Evolutionary conservation across 2,797 vertebrate species (phyloP), one percentile per base, ranked within the genome.

Genomic region (Halcyon leucocephala): DNA sequence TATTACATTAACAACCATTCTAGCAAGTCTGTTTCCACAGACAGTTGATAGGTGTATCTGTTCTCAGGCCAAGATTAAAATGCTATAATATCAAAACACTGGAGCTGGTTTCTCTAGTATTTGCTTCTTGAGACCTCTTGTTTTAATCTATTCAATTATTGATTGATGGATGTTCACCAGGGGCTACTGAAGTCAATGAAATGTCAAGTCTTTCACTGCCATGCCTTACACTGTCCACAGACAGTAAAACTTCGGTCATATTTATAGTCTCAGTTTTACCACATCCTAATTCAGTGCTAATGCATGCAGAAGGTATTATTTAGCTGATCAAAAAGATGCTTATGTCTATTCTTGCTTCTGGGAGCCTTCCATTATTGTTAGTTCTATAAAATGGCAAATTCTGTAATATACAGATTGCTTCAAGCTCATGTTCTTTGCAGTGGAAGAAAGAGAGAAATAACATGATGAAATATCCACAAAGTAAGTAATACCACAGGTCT

Each of bases 71-170:
- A 81, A 61, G 71, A 57, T 81, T 89, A 78, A 89, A 67, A 69
- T 49, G n/a, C 29, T 81, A 1, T 77, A 66, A 62, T 77, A 78
- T 42, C 81, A 83, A 67, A 61, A 87, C 12, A 33, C 28, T 57
- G 33, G 3, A 85, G 49, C 24, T 28, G 3, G 25, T 35, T 91
- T 77, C 67, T 72, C 25, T 71, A 57, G 18, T 55, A 67, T 64
- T 89, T 94, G 16, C 12, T 87, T 80, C 74, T 89, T 57, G 64
- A 73, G 24, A 64, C 20, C 1, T 73, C 62, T 89, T 67, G 12
- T n/a, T 96, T 85, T 71, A 85, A 93, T 89, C 57, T 71, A 42
- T 91, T 80, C 57, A 61, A 4, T 69, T 90, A 84, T 76, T 54
- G 49, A 89, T 65, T 28, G 19, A 15, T 39, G 26, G 29, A 62